Evolutionary conservation across 2,888 invertebrate species (phyloP), one percentile per base, ranked within the genome.

Genomic region (Arrhopalites spinosus): DNA sequence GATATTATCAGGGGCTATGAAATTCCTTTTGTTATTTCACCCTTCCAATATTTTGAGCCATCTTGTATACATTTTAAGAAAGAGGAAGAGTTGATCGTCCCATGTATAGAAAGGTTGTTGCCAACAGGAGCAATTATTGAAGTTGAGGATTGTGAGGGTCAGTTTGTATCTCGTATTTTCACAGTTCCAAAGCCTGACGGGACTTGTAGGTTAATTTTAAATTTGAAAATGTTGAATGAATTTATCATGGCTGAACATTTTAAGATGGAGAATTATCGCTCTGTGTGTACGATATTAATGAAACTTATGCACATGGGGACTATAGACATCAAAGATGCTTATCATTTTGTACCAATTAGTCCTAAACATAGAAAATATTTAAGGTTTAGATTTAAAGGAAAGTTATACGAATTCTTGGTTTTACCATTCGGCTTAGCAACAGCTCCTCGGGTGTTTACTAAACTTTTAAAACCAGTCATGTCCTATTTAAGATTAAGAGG

Each of bases 391-490:
- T 59, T 11, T 11, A 59, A 59, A 13, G 20, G 20, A 20, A 23
- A 13, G 13, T 3, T 59, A 2, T 59, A 59, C 20, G 59, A 59
- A 25, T 59, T 59, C 23, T 2, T 11, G 13, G 25, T 25, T 63
- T 27, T 63, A 11, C 61, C 61, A 2, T 63, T 63, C 23, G 61
- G 61, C 29, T 63, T 63, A n/a, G 11, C 11, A 2, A 29, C 17
- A 5, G 61, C 61, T 29, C 61, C 61, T 1, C 29, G 13, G 11
- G 1, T 63, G 5, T 63, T 63, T 63, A 63, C 61, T 1, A 63
- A 63, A n/a, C 11, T 63, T 2, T 8, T 63, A 29, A 63, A 63
- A 13, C 61, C 61, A 17, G 61, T 63, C 17, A 63, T 63, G 61
- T 27, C 61, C 17, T 17, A 29, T 7, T 27, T 63, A 63, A 23